These are phyloP conservation scores for Eupristina koningsbergeri DNA, from an alignment of 1,140 invertebrate species.

Conservation along the genomic window DNA sequence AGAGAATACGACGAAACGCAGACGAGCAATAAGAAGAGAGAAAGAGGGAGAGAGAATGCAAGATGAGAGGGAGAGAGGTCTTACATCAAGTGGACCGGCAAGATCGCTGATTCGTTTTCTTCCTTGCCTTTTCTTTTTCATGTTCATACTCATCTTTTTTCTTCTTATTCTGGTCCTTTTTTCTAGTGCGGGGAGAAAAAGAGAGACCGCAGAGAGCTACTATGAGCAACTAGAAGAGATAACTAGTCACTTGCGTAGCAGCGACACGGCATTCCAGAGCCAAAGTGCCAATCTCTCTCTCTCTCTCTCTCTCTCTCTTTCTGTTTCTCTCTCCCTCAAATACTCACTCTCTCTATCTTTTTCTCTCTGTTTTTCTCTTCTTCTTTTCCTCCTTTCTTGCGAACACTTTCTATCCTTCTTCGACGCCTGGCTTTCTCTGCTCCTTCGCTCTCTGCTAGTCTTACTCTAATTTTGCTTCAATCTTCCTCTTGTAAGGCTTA, in stretches of 20 bases:
- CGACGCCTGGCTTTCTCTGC: conserved; percentile 5
- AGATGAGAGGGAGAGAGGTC: conserved; percentile 1
- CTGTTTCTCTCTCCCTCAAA: conserved; percentile 33
- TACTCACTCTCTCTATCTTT: not conserved
- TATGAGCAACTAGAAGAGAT: conserved; percentile 45
- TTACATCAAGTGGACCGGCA: conserved; percentile 33
- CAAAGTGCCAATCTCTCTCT: conserved; percentile 33
- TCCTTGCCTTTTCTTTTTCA: not conserved
- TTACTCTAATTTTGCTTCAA: conserved; percentile 27
- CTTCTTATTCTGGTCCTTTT: conserved; percentile 6
- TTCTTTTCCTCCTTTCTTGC: conserved; percentile 1
- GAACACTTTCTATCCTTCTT: conserved; percentile 37
- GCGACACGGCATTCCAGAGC: conserved; percentile 51
- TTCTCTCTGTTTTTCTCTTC: conserved; percentile 15
- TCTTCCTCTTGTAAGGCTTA: not conserved
- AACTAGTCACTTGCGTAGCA: conserved; percentile 48
- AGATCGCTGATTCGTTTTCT: conserved; percentile 15
- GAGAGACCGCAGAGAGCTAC: conserved; percentile 12
- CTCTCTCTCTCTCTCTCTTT: conserved; percentile 2
- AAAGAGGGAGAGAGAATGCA: not conserved
- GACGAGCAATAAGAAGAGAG: not conserved
- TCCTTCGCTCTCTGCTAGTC: not conserved
- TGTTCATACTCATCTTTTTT: conserved; percentile 8
- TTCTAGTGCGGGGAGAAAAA: not conserved
- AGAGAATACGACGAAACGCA: not conserved